A percentile compares a stretch with the other conserved stretches of the same genome.
Conservation (phyloP, 2,113 vertebrate species). For the Casuarius casuarius region DNA sequence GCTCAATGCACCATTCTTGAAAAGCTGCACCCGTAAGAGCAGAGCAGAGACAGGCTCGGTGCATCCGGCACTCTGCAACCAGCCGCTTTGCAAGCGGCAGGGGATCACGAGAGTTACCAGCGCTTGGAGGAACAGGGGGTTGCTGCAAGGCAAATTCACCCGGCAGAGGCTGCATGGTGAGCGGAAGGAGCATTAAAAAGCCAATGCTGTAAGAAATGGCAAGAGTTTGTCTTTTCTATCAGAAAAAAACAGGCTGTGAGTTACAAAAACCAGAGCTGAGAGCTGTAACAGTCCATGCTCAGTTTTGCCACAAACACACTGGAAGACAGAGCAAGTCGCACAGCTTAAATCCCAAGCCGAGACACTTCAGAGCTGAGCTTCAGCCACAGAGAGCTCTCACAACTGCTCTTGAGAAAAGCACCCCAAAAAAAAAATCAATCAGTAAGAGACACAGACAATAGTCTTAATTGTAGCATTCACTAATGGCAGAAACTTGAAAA, state of each 20-base stretch:
- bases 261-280: not conserved
- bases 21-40: not conserved
- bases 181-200: not conserved
- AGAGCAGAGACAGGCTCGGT: not conserved
- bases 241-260: not conserved
- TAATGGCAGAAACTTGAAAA: not conserved
- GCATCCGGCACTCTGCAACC: not conserved
- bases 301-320: not conserved
- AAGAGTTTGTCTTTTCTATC: not conserved
- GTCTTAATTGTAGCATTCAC: not conserved
- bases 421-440: not conserved
- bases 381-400: not conserved
- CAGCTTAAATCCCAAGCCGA: not conserved
- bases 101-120: not conserved
- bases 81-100: not conserved
- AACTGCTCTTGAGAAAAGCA: not conserved
- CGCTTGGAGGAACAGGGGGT: not conserved
- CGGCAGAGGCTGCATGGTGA: accelerated
- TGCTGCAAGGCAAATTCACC: not conserved
- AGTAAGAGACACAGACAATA: not conserved
- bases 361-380: not conserved
- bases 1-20: conserved; percentile 4
- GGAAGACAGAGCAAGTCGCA: not conserved
- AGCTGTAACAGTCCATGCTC: not conserved
- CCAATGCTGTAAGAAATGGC: accelerated